Evolutionary conservation across 2,113 vertebrate genomes (phyloP).

Genomic region (Perca fluviatilis): DNA sequence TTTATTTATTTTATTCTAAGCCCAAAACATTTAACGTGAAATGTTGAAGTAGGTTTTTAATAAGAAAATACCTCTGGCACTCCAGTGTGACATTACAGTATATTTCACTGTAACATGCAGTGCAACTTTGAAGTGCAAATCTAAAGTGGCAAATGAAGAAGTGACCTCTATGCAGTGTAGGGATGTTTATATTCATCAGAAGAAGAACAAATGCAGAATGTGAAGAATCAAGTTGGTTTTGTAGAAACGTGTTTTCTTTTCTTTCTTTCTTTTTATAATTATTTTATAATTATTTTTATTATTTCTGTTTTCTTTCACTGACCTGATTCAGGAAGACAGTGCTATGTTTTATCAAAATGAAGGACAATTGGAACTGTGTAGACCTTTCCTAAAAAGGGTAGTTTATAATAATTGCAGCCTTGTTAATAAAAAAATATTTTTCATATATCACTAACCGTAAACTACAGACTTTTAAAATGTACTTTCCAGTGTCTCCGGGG

Average conservation of each 20-base stretch:
- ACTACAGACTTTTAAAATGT: neutral
- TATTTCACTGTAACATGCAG: neutral
- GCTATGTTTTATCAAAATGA: no score
- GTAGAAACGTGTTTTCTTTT: neutral
- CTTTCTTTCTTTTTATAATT: no score
- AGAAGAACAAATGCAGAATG: neutral
- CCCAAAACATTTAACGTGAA: neutral
- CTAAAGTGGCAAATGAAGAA: neutral
- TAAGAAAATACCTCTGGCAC: neutral
- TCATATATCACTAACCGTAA: neutral
- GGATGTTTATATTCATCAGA: neutral
- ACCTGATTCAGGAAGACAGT: no score
- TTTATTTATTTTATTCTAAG: neutral
- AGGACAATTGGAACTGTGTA: no score
- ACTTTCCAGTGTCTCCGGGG: no score
- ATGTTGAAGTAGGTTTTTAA: neutral
- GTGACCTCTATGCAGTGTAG: neutral
- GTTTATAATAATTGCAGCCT: no score
- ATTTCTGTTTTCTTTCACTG: neutral
- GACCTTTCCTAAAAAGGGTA: no score
- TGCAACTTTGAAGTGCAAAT: neutral
- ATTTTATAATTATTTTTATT: no score
- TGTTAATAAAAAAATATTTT: neutral
- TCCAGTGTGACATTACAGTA: neutral
- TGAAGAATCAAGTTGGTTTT: neutral